Evolutionary conservation across 2,113 vertebrate genomes (phyloP).

Genomic region (Triplophysa rosa): DNA sequence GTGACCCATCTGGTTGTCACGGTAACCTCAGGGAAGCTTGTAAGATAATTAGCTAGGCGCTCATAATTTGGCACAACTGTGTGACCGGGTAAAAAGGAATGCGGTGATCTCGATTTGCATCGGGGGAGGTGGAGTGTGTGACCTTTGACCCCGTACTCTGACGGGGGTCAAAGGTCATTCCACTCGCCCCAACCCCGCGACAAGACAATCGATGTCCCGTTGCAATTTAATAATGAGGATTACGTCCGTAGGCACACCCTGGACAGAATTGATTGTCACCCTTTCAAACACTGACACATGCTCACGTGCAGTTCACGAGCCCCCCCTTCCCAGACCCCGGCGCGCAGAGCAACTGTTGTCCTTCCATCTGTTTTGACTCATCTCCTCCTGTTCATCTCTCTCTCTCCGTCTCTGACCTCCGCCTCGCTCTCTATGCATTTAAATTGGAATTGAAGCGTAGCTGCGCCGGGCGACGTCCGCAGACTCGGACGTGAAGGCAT

Average conservation of each 20-base stretch:
- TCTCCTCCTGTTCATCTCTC: slow-evolving; percentile 63
- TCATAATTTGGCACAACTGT: slow-evolving; percentile 56
- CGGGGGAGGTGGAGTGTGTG: slow-evolving; percentile 24
- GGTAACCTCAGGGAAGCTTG: slow-evolving; percentile 61
- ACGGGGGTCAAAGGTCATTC: slow-evolving; percentile 56
- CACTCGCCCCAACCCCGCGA: slow-evolving; percentile 49
- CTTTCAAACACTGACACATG: slow-evolving; percentile 57
- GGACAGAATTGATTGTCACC: slow-evolving; percentile 60
- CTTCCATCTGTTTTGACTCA: slow-evolving; percentile 61
- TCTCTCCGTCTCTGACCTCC: slow-evolving; percentile 55
- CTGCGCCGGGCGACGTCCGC: background rate
- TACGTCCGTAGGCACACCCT: background rate
- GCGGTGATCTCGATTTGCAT: slow-evolving; percentile 6
- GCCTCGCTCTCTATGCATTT: slow-evolving; percentile 33
- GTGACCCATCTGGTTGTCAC: slow-evolving; percentile 60
- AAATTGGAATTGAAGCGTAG: slow-evolving; percentile 35
- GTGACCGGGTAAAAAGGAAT: slow-evolving; percentile 47
- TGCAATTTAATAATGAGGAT: slow-evolving; percentile 58
- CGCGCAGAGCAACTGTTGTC: slow-evolving; percentile 57
- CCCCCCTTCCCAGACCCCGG: slow-evolving; percentile 40
- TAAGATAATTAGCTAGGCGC: slow-evolving; percentile 62
- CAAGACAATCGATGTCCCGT: slow-evolving; percentile 62
- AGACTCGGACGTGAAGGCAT: background rate
- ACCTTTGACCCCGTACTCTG: slow-evolving; percentile 51
- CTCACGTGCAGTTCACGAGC: background rate